Evolutionary conservation across 2,888 invertebrate species (phyloP).

Genomic region (Drosophila cognata): DNA sequence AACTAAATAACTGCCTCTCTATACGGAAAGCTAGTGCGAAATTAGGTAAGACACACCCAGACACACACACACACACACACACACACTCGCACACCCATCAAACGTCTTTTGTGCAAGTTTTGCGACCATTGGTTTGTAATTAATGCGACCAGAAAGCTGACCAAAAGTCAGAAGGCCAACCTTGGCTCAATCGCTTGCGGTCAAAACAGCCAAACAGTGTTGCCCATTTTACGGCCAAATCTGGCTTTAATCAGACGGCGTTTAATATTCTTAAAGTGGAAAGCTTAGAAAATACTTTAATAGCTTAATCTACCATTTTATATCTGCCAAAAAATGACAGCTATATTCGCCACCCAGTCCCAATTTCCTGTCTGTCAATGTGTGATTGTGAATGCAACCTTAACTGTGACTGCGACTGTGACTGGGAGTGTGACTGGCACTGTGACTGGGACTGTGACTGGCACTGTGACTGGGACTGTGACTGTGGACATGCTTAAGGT

Average conservation of each 20-base stretch:
- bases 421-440: not conserved
- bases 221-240: not conserved
- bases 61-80: not conserved
- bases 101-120: constrained; percentile 37
- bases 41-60: constrained; percentile 22
- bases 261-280: not conserved
- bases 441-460: constrained; percentile 1
- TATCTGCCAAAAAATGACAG: not conserved
- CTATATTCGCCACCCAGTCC: not conserved
- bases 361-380: not conserved
- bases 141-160: constrained; percentile 70
- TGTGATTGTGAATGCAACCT: not conserved
- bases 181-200: constrained; percentile 50
- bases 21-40: constrained; percentile 15
- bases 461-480: constrained; percentile 6
- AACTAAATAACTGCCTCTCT: constrained; percentile 20
- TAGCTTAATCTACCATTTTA: not conserved
- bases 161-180: constrained; percentile 28
- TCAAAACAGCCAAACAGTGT: not conserved
- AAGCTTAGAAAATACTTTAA: not conserved
- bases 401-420: not conserved
- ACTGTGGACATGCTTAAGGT: constrained; percentile 18
- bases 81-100: not conserved
- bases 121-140: constrained; percentile 80
- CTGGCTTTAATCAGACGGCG: not conserved